phyloP scores from a whole-genome alignment of 2,797 vertebrate genomes.

The Neopelma chrysocephalum region DNA sequence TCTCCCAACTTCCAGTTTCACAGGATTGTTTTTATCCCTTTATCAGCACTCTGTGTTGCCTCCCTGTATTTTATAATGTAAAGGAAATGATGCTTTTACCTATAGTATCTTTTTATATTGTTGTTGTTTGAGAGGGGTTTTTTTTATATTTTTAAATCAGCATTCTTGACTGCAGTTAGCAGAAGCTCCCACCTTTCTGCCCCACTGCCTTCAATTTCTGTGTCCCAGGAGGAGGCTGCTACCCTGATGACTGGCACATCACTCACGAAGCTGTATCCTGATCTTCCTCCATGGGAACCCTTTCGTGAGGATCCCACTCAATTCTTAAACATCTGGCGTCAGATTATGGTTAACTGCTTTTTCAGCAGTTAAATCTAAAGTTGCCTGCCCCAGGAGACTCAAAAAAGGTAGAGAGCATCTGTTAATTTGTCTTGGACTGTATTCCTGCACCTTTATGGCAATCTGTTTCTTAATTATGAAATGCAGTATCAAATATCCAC shows the following conservation, averaged over 20 bases:
- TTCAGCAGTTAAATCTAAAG: not conserved
- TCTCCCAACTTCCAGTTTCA: not conserved
- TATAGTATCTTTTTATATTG: not conserved
- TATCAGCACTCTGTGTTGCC: not conserved
- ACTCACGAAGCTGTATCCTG: accelerated
- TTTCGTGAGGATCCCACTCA: not conserved
- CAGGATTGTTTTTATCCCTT: not conserved
- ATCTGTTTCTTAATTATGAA: not conserved
- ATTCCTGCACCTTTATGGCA: not conserved
- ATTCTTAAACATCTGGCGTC: not conserved
- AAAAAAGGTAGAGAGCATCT: not conserved
- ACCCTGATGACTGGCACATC: not conserved
- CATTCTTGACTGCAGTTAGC: not conserved
- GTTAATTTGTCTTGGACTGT: not conserved
- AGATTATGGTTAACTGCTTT: not conserved
- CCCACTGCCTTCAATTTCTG: accelerated
- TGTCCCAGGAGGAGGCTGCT: not conserved
- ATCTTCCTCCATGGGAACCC: not conserved
- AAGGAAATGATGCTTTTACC: not conserved
- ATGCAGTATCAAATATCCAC: not conserved
- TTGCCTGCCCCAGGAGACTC: not conserved
- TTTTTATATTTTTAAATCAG: not conserved
- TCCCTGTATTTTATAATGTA: not conserved
- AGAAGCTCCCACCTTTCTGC: not conserved
- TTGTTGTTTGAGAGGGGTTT: accelerated